A percentile compares a stretch with the other conserved stretches of the same genome.
Conservation (phyloP, 2,797 vertebrate species). For the Potorous gilbertii region DNA sequence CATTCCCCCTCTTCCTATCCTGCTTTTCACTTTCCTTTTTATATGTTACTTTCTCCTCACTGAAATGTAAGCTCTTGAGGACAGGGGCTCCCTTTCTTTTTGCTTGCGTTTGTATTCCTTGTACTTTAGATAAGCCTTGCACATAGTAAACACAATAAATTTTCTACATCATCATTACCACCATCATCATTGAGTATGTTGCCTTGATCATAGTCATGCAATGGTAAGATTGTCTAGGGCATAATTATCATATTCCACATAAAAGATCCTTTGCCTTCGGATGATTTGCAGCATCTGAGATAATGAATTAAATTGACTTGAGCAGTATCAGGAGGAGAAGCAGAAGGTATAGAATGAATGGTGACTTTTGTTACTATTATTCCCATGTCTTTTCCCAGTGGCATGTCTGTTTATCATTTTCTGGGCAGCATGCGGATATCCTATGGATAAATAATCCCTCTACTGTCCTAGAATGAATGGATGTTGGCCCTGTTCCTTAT, state of each 20-base stretch:
- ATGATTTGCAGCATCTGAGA: neutral
- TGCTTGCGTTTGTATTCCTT: neutral
- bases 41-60: neutral
- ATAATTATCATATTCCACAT: neutral
- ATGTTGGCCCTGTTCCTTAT: neutral
- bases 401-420: slow-evolving; percentile 7
- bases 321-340: neutral
- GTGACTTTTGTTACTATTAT: neutral
- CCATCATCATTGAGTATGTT: neutral
- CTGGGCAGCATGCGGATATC: neutral
- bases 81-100: neutral
- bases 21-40: too few relatives aligned
- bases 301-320: neutral
- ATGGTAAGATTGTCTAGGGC: neutral
- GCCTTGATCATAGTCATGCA: neutral
- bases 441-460: neutral
- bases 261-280: neutral
- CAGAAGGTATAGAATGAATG: neutral
- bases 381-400: neutral
- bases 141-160: neutral
- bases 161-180: neutral
- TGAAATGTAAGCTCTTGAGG: neutral
- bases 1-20: too few relatives aligned
- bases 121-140: neutral
- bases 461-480: neutral